Conservation (phyloP, 2,888 invertebrate genomes). For the Automeris io region DNA sequence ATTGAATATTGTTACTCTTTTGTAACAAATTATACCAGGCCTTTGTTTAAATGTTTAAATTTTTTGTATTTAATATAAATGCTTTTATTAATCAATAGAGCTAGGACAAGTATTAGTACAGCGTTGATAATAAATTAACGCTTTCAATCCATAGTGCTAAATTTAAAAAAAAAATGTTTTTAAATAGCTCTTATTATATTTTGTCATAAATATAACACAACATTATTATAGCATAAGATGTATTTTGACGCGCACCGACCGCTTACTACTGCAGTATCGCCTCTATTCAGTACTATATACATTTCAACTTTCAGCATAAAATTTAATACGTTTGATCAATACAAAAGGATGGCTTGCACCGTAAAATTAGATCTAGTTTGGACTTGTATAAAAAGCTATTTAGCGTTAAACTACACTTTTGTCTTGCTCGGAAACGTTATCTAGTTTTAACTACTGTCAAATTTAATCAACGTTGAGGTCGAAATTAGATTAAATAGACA, state of each 20-base stretch:
- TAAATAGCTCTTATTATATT: constrained; percentile 4
- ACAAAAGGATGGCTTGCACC: too few species aligned
- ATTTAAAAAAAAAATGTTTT: constrained; percentile 15
- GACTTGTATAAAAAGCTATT: too few species aligned
- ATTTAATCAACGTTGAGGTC: too few species aligned
- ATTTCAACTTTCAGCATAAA: too few species aligned
- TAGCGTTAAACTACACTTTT: too few species aligned
- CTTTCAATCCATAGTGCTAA: constrained; percentile 64
- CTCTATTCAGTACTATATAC: too few species aligned
- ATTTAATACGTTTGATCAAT: too few species aligned
- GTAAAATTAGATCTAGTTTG: too few species aligned
- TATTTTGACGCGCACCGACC: constrained; percentile 21
- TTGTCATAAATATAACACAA: background rate
- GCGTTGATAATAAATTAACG: constrained; percentile 51
- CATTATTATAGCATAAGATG: constrained; percentile 16
- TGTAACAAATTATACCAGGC: constrained; percentile 39
- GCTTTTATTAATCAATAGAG: constrained; percentile 63
- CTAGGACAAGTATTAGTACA: constrained; percentile 66
- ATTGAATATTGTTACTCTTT: constrained; percentile 52
- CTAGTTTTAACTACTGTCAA: too few species aligned
- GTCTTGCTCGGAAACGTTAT: too few species aligned
- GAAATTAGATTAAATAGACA: too few species aligned
- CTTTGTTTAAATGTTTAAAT: constrained; percentile 40
- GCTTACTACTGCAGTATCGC: constrained; percentile 40
- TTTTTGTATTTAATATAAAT: constrained; percentile 56